Conservation (phyloP, 2,888 invertebrate genomes). For the Lithophane semibrunnea region DNA sequence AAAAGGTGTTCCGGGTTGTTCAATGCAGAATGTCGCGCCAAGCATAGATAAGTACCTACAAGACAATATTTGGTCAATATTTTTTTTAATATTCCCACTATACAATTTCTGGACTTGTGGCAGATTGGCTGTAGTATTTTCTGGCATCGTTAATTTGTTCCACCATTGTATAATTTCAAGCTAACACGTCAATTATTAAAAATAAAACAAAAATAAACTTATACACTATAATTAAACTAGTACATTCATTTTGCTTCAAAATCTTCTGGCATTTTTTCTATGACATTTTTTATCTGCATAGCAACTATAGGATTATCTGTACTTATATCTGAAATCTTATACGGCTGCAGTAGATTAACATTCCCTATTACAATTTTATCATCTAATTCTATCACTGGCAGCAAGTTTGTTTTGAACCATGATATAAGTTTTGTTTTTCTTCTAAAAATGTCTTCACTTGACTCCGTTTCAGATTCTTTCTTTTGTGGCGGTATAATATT, state of each 20-base stretch:
- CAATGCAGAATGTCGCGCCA: neutral
- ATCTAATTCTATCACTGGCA: slow-evolving; percentile 78
- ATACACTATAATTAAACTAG: slow-evolving; percentile 5
- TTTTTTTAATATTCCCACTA: neutral
- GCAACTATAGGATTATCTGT: slow-evolving; percentile 82
- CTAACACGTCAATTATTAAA: neutral
- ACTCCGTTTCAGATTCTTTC: slow-evolving; percentile 52
- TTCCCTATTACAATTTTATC: slow-evolving; percentile 81
- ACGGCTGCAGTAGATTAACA: slow-evolving; percentile 81
- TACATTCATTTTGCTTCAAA: slow-evolving; percentile 59
- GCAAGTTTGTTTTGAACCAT: slow-evolving; percentile 82
- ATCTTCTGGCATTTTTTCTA: slow-evolving; percentile 81
- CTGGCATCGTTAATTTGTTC: neutral
- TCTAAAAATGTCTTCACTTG: slow-evolving; percentile 64
- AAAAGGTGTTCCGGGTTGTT: neutral
- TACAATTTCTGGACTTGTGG: neutral
- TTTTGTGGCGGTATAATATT: slow-evolving; percentile 67
- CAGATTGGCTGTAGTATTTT: neutral
- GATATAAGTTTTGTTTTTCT: slow-evolving; percentile 77
- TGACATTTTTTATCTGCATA: slow-evolving; percentile 79
- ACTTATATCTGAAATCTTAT: slow-evolving; percentile 78
- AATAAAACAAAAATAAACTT: slow-evolving; percentile 34
- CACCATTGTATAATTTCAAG: neutral
- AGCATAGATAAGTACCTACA: neutral
- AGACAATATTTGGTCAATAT: neutral